A percentile compares a stretch with the other conserved stretches of the same genome.
Evolutionary conservation across 2,113 vertebrate species (phyloP).

Genomic region (Psammodynastes pulverulentus): DNA sequence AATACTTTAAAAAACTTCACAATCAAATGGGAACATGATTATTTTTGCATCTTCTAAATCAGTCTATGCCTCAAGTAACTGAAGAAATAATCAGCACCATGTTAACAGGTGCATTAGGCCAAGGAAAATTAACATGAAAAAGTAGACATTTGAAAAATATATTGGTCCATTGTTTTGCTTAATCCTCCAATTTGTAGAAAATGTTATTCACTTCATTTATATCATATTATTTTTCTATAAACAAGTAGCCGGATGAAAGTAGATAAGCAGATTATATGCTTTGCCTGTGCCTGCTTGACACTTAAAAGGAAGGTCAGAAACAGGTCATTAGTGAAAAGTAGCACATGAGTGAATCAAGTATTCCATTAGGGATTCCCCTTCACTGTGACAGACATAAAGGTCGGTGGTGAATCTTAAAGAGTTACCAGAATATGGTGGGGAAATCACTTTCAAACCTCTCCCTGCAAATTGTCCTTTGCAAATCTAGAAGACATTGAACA

Average conservation of each 20-base stretch:
- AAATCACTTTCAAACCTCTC: not conserved
- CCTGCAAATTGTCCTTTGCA: not conserved
- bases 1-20: conserved; percentile 14
- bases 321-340: not conserved
- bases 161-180: not conserved
- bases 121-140: not conserved
- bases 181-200: not conserved
- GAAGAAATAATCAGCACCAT: not conserved
- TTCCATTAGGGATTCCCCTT: not conserved
- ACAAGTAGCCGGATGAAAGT: not conserved
- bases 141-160: not conserved
- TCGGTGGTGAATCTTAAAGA: not conserved
- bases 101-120: not conserved
- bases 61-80: conserved; percentile 20
- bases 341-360: not conserved
- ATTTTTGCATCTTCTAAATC: conserved; percentile 42
- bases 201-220: not conserved
- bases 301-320: not conserved
- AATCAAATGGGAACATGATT: conserved; percentile 37
- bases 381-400: not conserved
- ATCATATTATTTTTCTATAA: not conserved
- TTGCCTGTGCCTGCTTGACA: not conserved
- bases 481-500: not conserved
- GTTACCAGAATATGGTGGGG: not conserved
- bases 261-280: not conserved